These are phyloP conservation scores for Phanerotoma sp. DNA, from an alignment of 2,888 invertebrate genomes.

Conservation along the genomic window DNA sequence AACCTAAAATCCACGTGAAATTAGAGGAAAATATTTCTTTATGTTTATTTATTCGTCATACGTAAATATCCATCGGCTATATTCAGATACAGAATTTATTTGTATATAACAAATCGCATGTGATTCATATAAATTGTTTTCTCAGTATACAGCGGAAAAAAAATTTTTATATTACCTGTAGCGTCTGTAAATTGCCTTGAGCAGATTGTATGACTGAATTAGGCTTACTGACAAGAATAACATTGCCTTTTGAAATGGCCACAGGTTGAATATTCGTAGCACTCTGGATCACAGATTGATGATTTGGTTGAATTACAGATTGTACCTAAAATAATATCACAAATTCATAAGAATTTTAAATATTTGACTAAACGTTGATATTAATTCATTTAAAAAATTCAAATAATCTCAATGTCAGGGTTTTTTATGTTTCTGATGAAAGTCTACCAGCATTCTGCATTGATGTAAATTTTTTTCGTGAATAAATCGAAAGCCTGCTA, in stretches of 20 bases:
- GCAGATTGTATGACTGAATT: conserved; percentile 92
- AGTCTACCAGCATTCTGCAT: conserved; percentile 52
- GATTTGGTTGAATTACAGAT: conserved; percentile 94
- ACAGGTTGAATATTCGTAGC: conserved; percentile 82
- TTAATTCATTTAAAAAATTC: too few species aligned
- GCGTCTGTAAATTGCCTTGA: conserved; percentile 80
- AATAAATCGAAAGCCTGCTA: not conserved
- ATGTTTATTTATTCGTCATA: too few species aligned
- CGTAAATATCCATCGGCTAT: too few species aligned
- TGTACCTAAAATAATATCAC: conserved; percentile 74
- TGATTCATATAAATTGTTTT: too few species aligned
- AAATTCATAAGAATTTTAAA: not conserved
- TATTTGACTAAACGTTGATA: too few species aligned
- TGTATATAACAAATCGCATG: too few species aligned
- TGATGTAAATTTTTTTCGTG: not conserved
- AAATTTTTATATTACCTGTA: conserved; percentile 67
- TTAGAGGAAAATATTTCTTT: too few species aligned
- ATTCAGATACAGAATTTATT: too few species aligned
- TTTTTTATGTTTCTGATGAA: conserved; percentile 2
- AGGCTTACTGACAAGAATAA: conserved; percentile 86
- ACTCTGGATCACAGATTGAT: conserved; percentile 94
- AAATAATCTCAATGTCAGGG: too few species aligned
- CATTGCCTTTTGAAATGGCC: conserved; percentile 82
- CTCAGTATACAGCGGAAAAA: too few species aligned
- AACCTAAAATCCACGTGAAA: too few species aligned